These are phyloP conservation scores for Minunthozetes semirufus DNA, from an alignment of 2,888 invertebrate species.

Conservation along the genomic window DNA sequence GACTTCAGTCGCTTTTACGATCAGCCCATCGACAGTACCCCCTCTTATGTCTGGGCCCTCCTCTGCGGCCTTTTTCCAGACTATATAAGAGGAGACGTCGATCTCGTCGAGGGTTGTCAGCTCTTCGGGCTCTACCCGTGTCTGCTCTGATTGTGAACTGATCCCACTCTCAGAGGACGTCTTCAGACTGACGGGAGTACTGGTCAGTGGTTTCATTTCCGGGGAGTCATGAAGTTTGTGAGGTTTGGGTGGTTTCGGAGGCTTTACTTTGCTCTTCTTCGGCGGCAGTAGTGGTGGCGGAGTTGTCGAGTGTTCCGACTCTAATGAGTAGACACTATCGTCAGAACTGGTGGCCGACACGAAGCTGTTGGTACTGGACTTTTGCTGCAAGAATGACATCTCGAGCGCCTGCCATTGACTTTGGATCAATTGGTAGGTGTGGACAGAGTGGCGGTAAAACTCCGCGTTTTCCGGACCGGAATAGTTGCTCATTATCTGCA, in stretches of 20 bases:
- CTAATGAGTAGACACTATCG: slow-evolving; percentile 7
- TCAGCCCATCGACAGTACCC: slow-evolving; percentile 84
- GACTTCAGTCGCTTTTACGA: slow-evolving; percentile 91
- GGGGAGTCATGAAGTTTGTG: not conserved
- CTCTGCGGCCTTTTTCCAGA: slow-evolving; percentile 65
- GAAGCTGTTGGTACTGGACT: slow-evolving; percentile 38
- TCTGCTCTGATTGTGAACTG: slow-evolving; percentile 31
- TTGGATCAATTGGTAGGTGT: slow-evolving; percentile 63
- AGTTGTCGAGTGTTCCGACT: slow-evolving; percentile 6
- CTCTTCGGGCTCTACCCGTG: slow-evolving; percentile 28
- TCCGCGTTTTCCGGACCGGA: slow-evolving; percentile 64
- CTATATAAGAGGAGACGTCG: slow-evolving; percentile 70
- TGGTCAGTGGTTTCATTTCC: slow-evolving; percentile 8
- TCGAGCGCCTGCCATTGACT: slow-evolving; percentile 52
- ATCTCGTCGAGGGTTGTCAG: slow-evolving; percentile 59
- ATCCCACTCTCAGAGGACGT: slow-evolving; percentile 29
- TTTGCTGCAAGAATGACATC: slow-evolving; percentile 38
- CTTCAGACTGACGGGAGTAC: slow-evolving; percentile 25
- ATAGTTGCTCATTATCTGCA: slow-evolving; percentile 90
- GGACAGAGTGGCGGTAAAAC: slow-evolving; percentile 78
- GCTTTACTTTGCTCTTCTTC: not conserved
- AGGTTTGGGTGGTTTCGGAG: not conserved
- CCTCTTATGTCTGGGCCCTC: slow-evolving; percentile 88
- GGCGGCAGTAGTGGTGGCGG: slow-evolving; percentile 25
- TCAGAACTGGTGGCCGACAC: slow-evolving; percentile 36